Evolutionary conservation across 2,797 vertebrate genomes (phyloP).

Genomic region (Phyllotis vaccarum): DNA sequence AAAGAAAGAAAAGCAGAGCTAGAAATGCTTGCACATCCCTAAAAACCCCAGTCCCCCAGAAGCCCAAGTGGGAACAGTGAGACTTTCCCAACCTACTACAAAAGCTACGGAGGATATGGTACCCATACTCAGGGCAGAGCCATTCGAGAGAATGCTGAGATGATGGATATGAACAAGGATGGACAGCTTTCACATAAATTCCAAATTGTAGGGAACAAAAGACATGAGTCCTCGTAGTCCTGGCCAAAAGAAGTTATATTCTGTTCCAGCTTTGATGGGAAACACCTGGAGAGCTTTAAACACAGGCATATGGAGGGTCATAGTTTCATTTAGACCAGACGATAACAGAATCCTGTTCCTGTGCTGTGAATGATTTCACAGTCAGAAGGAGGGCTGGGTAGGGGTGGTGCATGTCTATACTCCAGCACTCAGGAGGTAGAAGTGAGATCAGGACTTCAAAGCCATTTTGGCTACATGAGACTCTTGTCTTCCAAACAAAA

Average conservation of each 20-base stretch:
- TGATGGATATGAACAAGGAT: background rate
- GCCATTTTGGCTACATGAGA: background rate
- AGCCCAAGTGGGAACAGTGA: background rate
- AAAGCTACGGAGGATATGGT: background rate
- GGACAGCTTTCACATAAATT: background rate
- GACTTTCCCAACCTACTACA: background rate
- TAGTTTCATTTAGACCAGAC: background rate
- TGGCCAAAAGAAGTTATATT: background rate
- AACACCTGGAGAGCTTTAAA: background rate
- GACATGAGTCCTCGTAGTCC: background rate
- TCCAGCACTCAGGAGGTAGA: background rate
- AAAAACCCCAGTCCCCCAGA: background rate
- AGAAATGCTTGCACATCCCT: background rate
- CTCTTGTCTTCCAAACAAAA: background rate
- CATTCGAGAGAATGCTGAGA: background rate
- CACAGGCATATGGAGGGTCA: background rate
- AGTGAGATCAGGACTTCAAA: background rate
- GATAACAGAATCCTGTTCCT: too few relatives aligned
- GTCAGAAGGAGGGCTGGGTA: background rate
- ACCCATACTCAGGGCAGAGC: background rate
- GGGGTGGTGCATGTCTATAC: background rate
- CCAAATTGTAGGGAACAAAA: rapidly evolving
- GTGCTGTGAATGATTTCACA: background rate
- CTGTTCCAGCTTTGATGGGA: background rate
- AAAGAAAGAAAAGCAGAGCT: background rate